Percentiles rank a stretch among this genome's conserved stretches.
phyloP scores from a whole-genome alignment of 2,888 invertebrate genomes.

The Idaea biselata region DNA sequence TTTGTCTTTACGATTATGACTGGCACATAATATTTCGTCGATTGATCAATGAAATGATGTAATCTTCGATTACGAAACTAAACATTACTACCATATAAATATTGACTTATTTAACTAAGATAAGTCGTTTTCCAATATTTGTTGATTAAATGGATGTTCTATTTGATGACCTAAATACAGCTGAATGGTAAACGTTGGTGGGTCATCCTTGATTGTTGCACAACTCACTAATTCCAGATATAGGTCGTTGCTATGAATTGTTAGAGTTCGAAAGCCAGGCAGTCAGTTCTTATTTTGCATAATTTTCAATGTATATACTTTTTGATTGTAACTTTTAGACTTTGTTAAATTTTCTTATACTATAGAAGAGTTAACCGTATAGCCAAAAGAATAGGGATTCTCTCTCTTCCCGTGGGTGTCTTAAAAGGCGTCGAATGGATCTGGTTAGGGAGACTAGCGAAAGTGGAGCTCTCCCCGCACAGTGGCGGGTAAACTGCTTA shows the following conservation, averaged over 20 bases:
- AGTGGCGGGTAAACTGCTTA: too few species aligned
- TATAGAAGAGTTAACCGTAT: too few species aligned
- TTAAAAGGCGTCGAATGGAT: too few species aligned
- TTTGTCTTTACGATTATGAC: too few species aligned
- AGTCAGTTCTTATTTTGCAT: not conserved
- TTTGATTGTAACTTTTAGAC: not conserved
- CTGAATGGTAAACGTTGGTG: conserved; percentile 12
- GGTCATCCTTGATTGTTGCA: conserved; percentile 21
- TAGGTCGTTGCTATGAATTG: conserved; percentile 25
- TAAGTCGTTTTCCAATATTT: conserved; percentile 6
- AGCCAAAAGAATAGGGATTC: too few species aligned
- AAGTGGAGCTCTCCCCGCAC: too few species aligned
- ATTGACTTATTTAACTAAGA: conserved; percentile 1
- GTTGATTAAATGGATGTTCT: conserved; percentile 2
- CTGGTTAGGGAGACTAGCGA: too few species aligned
- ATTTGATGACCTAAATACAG: conserved; percentile 25
- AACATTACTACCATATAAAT: not conserved
- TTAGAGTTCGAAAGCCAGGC: conserved; percentile 4
- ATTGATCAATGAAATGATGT: too few species aligned
- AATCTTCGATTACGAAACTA: too few species aligned
- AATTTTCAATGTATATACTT: not conserved
- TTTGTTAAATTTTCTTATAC: too few species aligned
- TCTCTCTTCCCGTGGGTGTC: too few species aligned
- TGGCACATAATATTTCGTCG: too few species aligned
- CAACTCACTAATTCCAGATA: conserved; percentile 23